Evolutionary conservation across 2,113 vertebrate genomes (phyloP), one percentile per base, ranked within the genome.

Genomic region (Elachura formosa): DNA sequence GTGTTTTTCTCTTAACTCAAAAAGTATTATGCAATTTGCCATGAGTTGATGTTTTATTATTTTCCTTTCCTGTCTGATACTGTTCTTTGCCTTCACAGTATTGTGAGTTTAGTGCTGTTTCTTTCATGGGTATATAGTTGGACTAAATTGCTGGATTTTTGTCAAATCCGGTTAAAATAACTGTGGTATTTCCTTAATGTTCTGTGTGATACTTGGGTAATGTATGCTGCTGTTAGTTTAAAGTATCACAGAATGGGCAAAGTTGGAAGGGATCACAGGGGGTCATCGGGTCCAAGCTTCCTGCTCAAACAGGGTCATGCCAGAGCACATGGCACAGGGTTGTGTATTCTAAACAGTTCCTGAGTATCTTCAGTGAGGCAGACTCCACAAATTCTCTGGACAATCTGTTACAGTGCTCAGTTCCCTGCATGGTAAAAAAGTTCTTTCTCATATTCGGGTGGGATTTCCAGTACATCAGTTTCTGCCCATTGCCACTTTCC

Each of bases 1-100:
- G 9, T 62, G 19, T 43, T 88, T 89, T 87, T 94, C 33, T 88
- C 49, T 88, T 74, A 64, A 73, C 15, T 16, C 41, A 64, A 71
- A 68, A 79, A 79, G 76, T 52, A 45, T 23, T 84, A 40, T 0
- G 2, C 36, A 56, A 64, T 76, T 91, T 89, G 10, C 49, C 4
- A 12, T 41, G 46, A 68, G 33, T 62, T 93, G 12, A 6, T 95
- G 55, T 82, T 87, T 46, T 41, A 31, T 84, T 87, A 12, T 89
- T 89, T 95, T 46, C 49, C 45, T 87, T 87, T 67, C 56, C 29
- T 67, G 21, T 86, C 34, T 68, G 10, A 28, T 59, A 45, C 33
- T 2, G 0, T 28, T 87, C 22, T 87, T 77, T 75, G 41, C 34
- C 28, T 61, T 40, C 28, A 23, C 33, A 29, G 4, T 64, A 41